Conservation (phyloP, 2,113 vertebrate species). For the Tupaia tana region DNA sequence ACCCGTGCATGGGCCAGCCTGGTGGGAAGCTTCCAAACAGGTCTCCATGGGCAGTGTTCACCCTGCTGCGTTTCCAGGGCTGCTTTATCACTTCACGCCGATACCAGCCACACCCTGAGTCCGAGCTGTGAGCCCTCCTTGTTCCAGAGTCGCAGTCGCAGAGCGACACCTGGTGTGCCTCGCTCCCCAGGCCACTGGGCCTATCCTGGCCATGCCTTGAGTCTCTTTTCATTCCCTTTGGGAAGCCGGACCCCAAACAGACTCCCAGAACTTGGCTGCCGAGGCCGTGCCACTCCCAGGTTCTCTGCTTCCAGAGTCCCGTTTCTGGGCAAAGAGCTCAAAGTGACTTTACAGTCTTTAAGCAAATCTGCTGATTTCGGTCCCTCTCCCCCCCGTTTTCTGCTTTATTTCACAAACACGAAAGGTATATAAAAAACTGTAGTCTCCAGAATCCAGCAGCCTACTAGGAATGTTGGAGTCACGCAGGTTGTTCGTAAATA, state of each 20-base stretch:
- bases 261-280: neutral
- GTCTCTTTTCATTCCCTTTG: rapidly evolving
- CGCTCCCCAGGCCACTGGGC: neutral
- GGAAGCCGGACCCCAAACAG: neutral
- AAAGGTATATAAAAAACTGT: neutral
- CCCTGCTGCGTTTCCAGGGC: conserved; percentile 64
- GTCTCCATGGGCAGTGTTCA: conserved; percentile 46
- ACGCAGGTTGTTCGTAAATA: neutral
- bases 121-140: neutral
- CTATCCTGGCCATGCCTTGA: neutral
- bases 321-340: neutral
- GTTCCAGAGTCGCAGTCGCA: neutral
- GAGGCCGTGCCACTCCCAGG: neutral
- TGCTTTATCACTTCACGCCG: neutral
- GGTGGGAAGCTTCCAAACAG: conserved; percentile 72
- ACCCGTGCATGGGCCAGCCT: neutral
- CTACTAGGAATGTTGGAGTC: no score
- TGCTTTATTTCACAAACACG: neutral
- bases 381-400: neutral
- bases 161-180: neutral
- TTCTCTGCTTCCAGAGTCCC: neutral
- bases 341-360: neutral
- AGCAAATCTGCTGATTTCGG: neutral
- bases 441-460: neutral
- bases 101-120: neutral